These are phyloP conservation scores for Ascidia mentula DNA, from an alignment of 23 tunicate species.

Conservation along the genomic window DNA sequence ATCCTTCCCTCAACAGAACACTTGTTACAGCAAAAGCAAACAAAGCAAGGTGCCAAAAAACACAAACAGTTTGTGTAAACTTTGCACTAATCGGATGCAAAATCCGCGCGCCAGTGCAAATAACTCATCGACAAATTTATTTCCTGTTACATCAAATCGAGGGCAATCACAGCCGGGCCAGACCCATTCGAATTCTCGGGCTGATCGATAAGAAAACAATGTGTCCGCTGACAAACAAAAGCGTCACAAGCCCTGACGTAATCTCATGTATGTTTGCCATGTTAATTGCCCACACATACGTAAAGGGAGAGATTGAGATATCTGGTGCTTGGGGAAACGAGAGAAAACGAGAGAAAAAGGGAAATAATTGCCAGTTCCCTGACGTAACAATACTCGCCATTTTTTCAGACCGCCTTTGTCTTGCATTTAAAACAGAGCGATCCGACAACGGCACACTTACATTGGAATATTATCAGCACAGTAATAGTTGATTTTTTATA, in stretches of 20 bases:
- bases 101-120: neutral
- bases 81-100: neutral
- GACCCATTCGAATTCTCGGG: neutral
- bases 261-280: neutral
- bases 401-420: neutral
- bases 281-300: neutral
- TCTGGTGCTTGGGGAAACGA: neutral
- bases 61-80: neutral
- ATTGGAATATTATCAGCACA: constrained; percentile 1
- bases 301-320: neutral
- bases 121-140: constrained; percentile 2
- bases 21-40: neutral
- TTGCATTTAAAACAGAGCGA: neutral
- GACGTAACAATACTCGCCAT: constrained; percentile 4
- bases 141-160: neutral
- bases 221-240: neutral
- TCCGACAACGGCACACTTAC: neutral
- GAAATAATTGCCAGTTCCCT: neutral
- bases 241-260: neutral
- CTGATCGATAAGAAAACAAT: neutral
- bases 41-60: neutral
- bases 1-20: too few species aligned
- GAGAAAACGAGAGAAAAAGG: neutral
- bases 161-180: neutral
- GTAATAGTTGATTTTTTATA: neutral